phyloP scores from a whole-genome alignment of 2,113 vertebrate genomes.

The Myanophis thanlyinensis region DNA sequence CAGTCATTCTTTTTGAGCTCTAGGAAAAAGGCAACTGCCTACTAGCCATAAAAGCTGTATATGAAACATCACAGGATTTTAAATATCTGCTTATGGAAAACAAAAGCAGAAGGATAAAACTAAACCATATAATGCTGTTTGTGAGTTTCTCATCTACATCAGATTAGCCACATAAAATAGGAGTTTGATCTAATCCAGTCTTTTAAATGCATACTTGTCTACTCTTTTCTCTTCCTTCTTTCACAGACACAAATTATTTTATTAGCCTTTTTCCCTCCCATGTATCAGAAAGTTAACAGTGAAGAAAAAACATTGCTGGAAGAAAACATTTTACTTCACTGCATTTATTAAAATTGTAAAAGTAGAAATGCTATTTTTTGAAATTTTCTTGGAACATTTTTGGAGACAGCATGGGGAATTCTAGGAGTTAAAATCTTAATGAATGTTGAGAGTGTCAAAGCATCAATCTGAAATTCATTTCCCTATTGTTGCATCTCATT shows the following conservation, averaged over 20 bases:
- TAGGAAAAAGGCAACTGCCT: background rate
- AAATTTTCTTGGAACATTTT: conserved; percentile 17
- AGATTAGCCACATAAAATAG: background rate
- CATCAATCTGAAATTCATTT: background rate
- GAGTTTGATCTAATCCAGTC: background rate
- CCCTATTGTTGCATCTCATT: background rate
- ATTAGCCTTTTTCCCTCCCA: conserved; percentile 20
- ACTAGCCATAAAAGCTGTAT: background rate
- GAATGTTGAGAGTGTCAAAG: background rate
- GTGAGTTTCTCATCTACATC: background rate
- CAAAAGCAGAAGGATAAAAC: background rate
- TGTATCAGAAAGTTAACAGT: conserved; percentile 20
- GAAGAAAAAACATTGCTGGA: background rate
- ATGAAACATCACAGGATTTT: background rate
- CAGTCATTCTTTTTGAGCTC: background rate
- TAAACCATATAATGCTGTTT: background rate
- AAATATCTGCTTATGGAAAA: background rate
- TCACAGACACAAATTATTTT: conserved; percentile 3
- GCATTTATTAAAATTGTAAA: conserved; percentile 53
- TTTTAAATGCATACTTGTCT: background rate
- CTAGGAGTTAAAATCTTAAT: background rate
- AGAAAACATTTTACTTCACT: conserved; percentile 42
- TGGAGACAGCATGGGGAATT: background rate
- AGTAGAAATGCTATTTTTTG: background rate
- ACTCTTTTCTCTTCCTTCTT: background rate